Evolutionary conservation across 2,797 vertebrate genomes (phyloP).

Genomic region (Kryptolebias ocellatus): DNA sequence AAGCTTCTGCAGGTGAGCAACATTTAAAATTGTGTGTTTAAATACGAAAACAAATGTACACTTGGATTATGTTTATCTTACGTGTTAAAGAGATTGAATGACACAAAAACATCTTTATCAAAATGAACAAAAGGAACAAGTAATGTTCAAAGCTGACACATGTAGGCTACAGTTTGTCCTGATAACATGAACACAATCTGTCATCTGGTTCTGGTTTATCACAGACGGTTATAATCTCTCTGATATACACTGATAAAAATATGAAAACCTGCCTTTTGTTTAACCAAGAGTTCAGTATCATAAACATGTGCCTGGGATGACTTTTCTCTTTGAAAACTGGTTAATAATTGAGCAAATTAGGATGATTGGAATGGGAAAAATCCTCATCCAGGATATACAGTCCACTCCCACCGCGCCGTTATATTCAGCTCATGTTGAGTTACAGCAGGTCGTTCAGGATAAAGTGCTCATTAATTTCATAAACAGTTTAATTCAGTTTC

Average conservation of each 20-base stretch:
- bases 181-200: neutral
- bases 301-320: neutral
- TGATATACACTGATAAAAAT: neutral
- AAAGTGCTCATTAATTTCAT: no score
- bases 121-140: neutral
- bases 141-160: neutral
- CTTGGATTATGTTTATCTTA: no score
- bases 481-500: neutral
- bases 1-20: no score
- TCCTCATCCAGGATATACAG: neutral
- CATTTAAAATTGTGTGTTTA: no score
- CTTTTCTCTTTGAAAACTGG: neutral
- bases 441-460: neutral
- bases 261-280: neutral
- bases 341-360: neutral
- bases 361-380: neutral
- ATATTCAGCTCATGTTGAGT: no score
- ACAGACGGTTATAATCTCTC: neutral
- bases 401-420: no score
- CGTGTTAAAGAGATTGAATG: no score
- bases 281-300: neutral
- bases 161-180: neutral
- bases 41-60: no score
- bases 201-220: slow-evolving; percentile 3
- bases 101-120: neutral